Base-by-base conservation (phyloP, 2,113 vertebrate genomes). In the Xyliphius kryptos region DNA sequence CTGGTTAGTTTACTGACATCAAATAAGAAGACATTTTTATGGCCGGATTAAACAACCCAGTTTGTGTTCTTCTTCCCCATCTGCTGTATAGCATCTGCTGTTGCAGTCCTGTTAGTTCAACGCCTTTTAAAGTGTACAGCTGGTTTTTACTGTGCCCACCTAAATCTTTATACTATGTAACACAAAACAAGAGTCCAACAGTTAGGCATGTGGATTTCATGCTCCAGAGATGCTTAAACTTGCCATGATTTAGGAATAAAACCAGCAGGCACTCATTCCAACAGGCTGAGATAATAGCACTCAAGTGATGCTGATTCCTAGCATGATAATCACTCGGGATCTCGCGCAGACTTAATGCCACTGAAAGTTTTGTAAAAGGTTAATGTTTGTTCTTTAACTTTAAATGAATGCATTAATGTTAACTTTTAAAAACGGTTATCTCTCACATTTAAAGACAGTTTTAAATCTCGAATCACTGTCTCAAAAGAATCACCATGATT, bases 141-240 rank as follows among this genome's bases (percentile, higher is more conserved):
- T 44, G 40, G 12, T 16, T 70, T 70, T 74, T 74, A 70, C 13
- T 56, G 62, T 62, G 21, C 56, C 54, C 20, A 57, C 57, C 49
- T 63, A 58, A 64, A 68, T 49, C 46, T 74, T 56, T 48, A 67
- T 14, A 69, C 50, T 66, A 59, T 50, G 37, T 58, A 69, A 22
- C 20, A 40, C 41, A 56, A 26, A 40, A 58, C 20, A 32, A 63
- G 56, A 40, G 66, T 54, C 19, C 53, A 59, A 3, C 63, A 66
- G 63, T 63, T 54, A 49, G 21, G 21, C 62, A 51, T 46, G 56
- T 51, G 56, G 55, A 61, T 47, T 70, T 52, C 11, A 61, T 10
- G 22, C 49, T 56, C 44, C 59, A 58, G 69, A 62, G 62, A 50
- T 60, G 16, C 50, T 69, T 71, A 74, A 76, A 69, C 46, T 41